Evolutionary conservation across 2,113 vertebrate species (phyloP).

Genomic region (Saiga tatarica): DNA sequence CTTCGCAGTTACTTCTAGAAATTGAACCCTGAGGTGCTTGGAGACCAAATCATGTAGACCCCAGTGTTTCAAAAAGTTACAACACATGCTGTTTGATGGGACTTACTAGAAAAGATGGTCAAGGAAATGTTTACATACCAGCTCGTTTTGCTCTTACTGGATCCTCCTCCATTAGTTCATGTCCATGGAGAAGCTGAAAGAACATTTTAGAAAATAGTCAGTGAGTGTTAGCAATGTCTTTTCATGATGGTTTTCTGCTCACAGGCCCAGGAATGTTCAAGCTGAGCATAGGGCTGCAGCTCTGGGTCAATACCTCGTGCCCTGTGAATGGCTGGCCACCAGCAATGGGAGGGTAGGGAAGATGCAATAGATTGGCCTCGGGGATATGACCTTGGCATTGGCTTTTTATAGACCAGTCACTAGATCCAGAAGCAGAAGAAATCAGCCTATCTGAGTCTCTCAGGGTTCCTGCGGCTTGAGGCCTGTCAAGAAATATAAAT

Average conservation of each 20-base stretch:
- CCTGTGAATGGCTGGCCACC: accelerated
- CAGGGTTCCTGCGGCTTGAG: neutral
- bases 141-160: constrained; percentile 67
- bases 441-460: neutral
- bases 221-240: neutral
- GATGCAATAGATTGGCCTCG: accelerated
- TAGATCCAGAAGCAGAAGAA: neutral
- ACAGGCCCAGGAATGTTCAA: neutral
- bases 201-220: neutral
- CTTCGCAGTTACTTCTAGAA: neutral
- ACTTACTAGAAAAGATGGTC: neutral
- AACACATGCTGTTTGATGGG: neutral
- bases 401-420: neutral
- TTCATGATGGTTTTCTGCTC: neutral
- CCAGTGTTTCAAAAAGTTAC: neutral
- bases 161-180: neutral
- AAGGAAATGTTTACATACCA: constrained; percentile 61
- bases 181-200: constrained; percentile 60
- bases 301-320: neutral
- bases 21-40: neutral
- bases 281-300: neutral
- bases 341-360: neutral
- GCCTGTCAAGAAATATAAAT: neutral
- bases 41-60: neutral
- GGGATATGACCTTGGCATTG: too few species aligned